Evolutionary conservation across 2,113 vertebrate genomes (phyloP), one percentile per base, ranked within the genome.

Genomic region (Halcyon malimbica): DNA sequence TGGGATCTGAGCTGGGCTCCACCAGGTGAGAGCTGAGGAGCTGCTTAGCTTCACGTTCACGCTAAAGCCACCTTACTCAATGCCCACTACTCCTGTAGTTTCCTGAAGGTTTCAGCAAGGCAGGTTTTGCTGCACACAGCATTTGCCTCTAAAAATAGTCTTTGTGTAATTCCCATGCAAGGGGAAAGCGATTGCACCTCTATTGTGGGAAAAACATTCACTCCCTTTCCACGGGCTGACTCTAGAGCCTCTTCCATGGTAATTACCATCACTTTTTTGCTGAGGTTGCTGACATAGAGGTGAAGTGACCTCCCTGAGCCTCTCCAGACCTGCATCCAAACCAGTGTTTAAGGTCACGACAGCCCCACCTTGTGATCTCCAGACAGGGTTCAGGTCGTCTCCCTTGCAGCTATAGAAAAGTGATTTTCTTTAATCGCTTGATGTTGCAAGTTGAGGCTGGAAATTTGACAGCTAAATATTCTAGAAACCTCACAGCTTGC

Each of bases 111-210:
- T 51, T 90, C 29, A 37, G 82, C 4, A 19, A 37, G 63, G 82
- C 68, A 71, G 44, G 74, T 87, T 76, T 88, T 65, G 41, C 87
- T 68, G 42, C 65, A 16, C 4, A 20, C 9, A 26, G 18, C 10
- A 7, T 94, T 83, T 84, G 42, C n/a, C 84, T 92, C 90, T 81
- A 87, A 96, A 96, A 96, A 96, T 92, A 94, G 79, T 4, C 56
- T 90, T 69, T 60, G 87, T 93, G 90, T 83, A 94, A 93, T 46
- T 65, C 50, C 6, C 33, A 24, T 25, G 62, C 87, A 85, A 93
- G 59, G 79, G 56, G 62, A 91, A 85, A 89, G 83, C 83, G 88
- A 88, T 89, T 82, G 65, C 50, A 60, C 39, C 50, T 64, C 54
- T 60, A 21, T 50, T 53, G 24, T 65, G 89, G 89, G 85, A 79